Evolutionary conservation across 2,888 invertebrate genomes (phyloP), one percentile per base, ranked within the genome.

Genomic region (Schrankia costaestrigalis): DNA sequence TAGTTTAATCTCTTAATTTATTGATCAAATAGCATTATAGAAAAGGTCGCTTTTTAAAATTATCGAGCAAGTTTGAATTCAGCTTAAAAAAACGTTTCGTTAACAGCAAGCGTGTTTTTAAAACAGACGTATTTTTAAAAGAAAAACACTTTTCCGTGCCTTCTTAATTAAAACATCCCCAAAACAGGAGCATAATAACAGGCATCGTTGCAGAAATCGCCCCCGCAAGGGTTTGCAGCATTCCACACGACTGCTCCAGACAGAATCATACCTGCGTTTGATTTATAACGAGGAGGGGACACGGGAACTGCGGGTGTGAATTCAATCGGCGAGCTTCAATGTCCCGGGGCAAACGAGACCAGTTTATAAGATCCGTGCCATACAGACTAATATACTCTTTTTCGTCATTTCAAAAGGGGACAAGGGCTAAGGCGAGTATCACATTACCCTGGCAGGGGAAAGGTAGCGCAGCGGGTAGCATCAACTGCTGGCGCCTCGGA

Each of bases 211-310:
- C 63, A 66, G 63, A 68, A 64, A 66, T 61, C 56, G 54, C 66
- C 64, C 68, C 61, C 62, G 60, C 50, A 63, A 64, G 63, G 65
- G 63, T 58, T 61, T 59, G 60, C 63, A 69, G 66, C 68, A 68
- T 75, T 77, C 73, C 73, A 78, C 71, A 63, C 68, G 70, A 71
- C 71, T 82, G 78, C 77, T 55, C 64, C 66, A 72, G 82, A 81
- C 82, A 69, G 71, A 73, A 69, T 67, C 71, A 66, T 80, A 83
- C 79, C 85, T 87, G 86, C 79, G 66, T 79, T 82, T 87, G 85
- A 87, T 86, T 87, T 85, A 86, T 82, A 83, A 78, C 76, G 68
- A 78, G 74, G 63, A 78, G 83, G 84, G 83, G 78, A 78, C 78
- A 74, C 50, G 63, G 52, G 67, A 73, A 70, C 72, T 69, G 71